A percentile compares a stretch with the other conserved stretches of the same genome.
Conservation (phyloP, 2,888 invertebrate genomes). For the Pollenia griseotomentosa region DNA sequence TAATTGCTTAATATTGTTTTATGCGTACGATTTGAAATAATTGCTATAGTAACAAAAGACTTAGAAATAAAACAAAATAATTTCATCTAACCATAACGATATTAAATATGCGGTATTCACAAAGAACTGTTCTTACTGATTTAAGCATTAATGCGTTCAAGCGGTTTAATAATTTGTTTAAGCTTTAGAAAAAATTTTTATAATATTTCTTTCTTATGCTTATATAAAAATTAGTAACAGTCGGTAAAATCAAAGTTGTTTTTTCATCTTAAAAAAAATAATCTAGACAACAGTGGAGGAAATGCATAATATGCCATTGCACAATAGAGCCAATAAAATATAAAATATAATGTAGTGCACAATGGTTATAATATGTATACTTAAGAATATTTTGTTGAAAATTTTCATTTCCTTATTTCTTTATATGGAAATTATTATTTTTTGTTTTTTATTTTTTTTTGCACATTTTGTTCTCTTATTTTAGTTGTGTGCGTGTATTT, state of each 20-base stretch:
- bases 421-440: slow-evolving; percentile 53
- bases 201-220: too few relatives aligned
- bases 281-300: not conserved
- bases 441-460: slow-evolving; percentile 27
- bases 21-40: not conserved
- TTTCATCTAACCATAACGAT: too few relatives aligned
- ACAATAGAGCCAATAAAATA: slow-evolving; percentile 60
- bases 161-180: too few relatives aligned
- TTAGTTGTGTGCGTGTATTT: not conserved
- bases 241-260: not conserved
- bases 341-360: slow-evolving; percentile 44
- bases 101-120: too few relatives aligned
- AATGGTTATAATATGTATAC: not conserved
- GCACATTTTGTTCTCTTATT: slow-evolving; percentile 17
- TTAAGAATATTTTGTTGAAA: slow-evolving; percentile 36
- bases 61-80: too few relatives aligned
- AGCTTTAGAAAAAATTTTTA: too few relatives aligned
- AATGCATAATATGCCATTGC: slow-evolving; percentile 26
- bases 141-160: too few relatives aligned
- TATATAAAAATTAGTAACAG: not conserved
- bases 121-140: too few relatives aligned
- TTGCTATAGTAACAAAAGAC: not conserved
- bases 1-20: slow-evolving; percentile 4
- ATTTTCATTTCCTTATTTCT: slow-evolving; percentile 66
- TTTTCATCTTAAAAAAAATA: not conserved